These are phyloP conservation scores for Montipora capricornis DNA, from an alignment of 64 coral and sea anemone genomes.

Conservation along the genomic window DNA sequence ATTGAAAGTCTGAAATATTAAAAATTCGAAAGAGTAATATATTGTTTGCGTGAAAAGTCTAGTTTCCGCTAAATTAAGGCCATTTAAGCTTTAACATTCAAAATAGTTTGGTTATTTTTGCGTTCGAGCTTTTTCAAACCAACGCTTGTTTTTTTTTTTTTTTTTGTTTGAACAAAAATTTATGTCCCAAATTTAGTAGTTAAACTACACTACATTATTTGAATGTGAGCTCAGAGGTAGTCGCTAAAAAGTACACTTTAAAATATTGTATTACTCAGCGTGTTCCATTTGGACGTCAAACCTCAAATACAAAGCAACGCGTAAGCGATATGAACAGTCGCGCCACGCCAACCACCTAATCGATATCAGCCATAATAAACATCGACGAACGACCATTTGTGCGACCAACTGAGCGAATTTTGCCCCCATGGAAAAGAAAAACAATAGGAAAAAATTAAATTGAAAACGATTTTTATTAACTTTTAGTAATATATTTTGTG, in stretches of 20 bases:
- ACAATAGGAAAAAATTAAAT: too few relatives aligned
- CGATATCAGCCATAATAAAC: too few relatives aligned
- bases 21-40: background rate
- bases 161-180: too few relatives aligned
- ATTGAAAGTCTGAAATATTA: background rate
- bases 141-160: too few relatives aligned
- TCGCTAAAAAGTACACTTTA: background rate
- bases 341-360: background rate
- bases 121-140: too few relatives aligned
- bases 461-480: too few relatives aligned
- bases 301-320: background rate
- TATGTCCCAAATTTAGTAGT: too few relatives aligned
- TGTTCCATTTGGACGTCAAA: background rate
- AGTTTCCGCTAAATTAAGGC: background rate
- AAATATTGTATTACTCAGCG: background rate
- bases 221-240: background rate
- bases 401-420: too few relatives aligned
- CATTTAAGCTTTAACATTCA: background rate
- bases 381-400: too few relatives aligned
- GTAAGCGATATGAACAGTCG: background rate
- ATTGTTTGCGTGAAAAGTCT: background rate
- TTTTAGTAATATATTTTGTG: background rate
- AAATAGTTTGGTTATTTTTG: too few relatives aligned
- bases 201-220: too few relatives aligned
- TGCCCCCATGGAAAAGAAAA: too few relatives aligned